These are phyloP conservation scores for Ictalurus furcatus DNA, from an alignment of 2,113 vertebrate species.

Conservation along the genomic window DNA sequence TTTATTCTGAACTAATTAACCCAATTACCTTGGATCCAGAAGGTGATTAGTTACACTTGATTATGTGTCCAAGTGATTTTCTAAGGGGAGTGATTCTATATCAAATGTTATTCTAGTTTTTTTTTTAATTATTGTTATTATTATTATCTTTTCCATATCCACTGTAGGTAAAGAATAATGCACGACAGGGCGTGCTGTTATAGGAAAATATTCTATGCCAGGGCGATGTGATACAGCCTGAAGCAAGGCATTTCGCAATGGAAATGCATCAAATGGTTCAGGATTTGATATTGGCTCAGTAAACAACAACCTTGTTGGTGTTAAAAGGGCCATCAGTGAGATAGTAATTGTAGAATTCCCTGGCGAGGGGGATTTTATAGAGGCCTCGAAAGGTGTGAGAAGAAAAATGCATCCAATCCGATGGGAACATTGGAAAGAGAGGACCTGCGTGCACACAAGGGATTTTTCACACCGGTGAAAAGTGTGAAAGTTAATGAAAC, in stretches of 20 bases:
- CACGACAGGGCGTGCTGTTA: no score
- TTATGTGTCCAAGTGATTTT: neutral
- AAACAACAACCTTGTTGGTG: neutral
- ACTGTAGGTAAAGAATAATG: neutral
- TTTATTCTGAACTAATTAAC: neutral
- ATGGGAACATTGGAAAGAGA: slow-evolving; percentile 8
- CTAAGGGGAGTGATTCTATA: neutral
- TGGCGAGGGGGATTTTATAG: slow-evolving; percentile 16
- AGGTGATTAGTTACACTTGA: neutral
- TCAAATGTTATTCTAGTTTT: neutral
- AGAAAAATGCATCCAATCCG: slow-evolving; percentile 31
- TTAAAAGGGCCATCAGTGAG: slow-evolving; percentile 14
- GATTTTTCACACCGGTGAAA: slow-evolving; percentile 44
- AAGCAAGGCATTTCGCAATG: neutral
- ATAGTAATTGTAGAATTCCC: slow-evolving; percentile 22
- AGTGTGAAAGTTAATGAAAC: slow-evolving; percentile 55
- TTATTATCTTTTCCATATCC: neutral
- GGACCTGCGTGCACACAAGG: slow-evolving; percentile 18
- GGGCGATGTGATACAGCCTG: neutral
- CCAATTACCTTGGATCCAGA: neutral
- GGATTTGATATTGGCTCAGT: neutral
- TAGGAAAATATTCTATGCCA: neutral
- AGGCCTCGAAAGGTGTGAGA: slow-evolving; percentile 7
- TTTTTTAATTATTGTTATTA: neutral
- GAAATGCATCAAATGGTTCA: neutral